These are phyloP conservation scores for Cotesia chilonis DNA, from an alignment of 1,140 invertebrate species.

Conservation along the genomic window DNA sequence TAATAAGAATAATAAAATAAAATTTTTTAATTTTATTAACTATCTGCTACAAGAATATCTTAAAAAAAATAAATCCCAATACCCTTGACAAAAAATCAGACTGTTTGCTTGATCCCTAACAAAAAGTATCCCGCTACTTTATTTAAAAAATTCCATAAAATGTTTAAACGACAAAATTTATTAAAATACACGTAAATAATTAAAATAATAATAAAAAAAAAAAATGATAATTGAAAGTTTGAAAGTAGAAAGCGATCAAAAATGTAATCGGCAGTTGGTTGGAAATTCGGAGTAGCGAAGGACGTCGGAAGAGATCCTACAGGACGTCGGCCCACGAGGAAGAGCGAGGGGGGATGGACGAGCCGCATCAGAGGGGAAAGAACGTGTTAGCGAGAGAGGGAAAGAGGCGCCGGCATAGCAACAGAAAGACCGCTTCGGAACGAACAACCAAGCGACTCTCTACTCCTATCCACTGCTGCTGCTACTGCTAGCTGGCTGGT, in stretches of 20 bases:
- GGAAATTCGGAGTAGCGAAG: slow-evolving; percentile 37
- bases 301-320: slow-evolving; percentile 47
- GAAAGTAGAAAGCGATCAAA: neutral
- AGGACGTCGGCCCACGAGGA: slow-evolving; percentile 44
- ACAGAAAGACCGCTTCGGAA: slow-evolving; percentile 62
- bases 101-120: no score
- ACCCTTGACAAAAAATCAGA: no score
- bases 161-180: neutral
- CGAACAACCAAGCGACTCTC: slow-evolving; percentile 51
- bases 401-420: slow-evolving; percentile 61
- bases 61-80: no score
- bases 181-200: neutral
- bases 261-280: slow-evolving; percentile 20
- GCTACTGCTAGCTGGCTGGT: slow-evolving; percentile 36
- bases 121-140: no score
- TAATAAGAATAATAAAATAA: no score
- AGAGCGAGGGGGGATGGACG: slow-evolving; percentile 31
- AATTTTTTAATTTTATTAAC: no score
- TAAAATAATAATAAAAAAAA: neutral
- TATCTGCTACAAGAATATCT: no score
- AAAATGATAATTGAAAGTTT: slow-evolving; percentile 13
- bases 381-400: slow-evolving; percentile 34
- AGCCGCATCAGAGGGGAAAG: slow-evolving; percentile 27
- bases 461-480: slow-evolving; percentile 39
- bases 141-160: neutral